phyloP scores from a whole-genome alignment of 2,888 invertebrate species.

The Seira musarum region DNA sequence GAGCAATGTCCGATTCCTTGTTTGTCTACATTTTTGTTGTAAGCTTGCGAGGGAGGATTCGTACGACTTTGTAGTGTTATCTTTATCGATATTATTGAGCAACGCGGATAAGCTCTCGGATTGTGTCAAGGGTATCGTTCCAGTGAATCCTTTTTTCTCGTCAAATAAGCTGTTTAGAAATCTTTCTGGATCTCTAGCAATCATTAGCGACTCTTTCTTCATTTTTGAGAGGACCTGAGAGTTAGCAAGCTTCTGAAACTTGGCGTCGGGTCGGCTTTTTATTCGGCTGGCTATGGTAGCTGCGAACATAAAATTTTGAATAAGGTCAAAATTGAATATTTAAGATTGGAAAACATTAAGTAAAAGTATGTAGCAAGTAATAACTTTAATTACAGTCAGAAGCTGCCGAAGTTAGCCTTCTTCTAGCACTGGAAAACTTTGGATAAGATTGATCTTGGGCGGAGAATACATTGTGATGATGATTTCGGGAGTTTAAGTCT shows the following conservation, averaged over 20 bases:
- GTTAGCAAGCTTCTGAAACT: constrained; percentile 34
- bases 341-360: no score
- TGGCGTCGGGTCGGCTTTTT: constrained; percentile 43
- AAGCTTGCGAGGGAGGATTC: constrained; percentile 19
- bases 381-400: background rate
- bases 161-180: constrained; percentile 51
- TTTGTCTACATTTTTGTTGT: constrained; percentile 22
- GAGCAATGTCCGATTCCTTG: constrained; percentile 26
- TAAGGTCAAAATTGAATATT: no score
- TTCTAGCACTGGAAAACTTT: background rate
- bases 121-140: background rate
- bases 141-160: constrained; percentile 14
- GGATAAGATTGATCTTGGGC: background rate
- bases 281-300: constrained; percentile 50
- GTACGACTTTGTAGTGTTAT: constrained; percentile 4
- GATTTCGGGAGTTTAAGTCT: background rate
- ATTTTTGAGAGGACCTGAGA: constrained; percentile 43
- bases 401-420: background rate
- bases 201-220: constrained; percentile 45
- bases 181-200: constrained; percentile 51
- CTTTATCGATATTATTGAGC: background rate
- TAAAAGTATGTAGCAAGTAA: no score
- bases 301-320: background rate
- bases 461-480: background rate
- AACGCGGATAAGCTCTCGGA: constrained; percentile 19